These are phyloP conservation scores for Leptodactylus fuscus DNA, from an alignment of 2,113 vertebrate species.

Conservation along the genomic window DNA sequence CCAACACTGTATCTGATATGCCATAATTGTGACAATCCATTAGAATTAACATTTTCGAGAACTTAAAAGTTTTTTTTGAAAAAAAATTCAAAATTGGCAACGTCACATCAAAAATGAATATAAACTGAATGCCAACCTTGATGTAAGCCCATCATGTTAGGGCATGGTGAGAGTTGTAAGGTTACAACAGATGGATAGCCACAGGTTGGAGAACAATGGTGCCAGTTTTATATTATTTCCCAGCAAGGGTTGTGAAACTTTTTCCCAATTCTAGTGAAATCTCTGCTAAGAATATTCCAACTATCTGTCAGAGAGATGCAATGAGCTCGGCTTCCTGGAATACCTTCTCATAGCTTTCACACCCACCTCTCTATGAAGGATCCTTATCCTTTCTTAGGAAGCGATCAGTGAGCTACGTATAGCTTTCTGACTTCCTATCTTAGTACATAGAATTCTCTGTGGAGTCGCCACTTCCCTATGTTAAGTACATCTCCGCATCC, in stretches of 20 bases:
- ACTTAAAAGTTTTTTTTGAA: too few relatives aligned
- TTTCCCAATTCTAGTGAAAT: not conserved
- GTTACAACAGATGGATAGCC: not conserved
- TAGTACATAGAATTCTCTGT: not conserved
- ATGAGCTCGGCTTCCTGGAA: not conserved
- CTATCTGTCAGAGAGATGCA: not conserved
- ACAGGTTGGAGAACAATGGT: not conserved
- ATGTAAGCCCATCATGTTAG: not conserved
- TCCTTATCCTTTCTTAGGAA: not conserved
- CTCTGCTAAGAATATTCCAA: not conserved
- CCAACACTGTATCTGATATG: too few relatives aligned
- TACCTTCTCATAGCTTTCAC: not conserved
- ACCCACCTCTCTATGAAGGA: not conserved
- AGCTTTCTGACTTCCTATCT: not conserved
- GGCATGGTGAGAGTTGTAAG: not conserved
- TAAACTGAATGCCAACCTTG: not conserved
- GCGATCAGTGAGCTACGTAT: not conserved
- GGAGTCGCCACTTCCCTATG: not conserved
- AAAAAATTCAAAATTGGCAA: too few relatives aligned
- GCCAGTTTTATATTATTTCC: too few relatives aligned
- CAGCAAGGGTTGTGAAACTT: not conserved
- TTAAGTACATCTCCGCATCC: too few relatives aligned
- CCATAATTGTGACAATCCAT: too few relatives aligned
- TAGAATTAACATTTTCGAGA: too few relatives aligned
- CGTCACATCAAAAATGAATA: not conserved